Conservation (phyloP, 2,888 invertebrate genomes). For the Stenolophus ochropezus region DNA sequence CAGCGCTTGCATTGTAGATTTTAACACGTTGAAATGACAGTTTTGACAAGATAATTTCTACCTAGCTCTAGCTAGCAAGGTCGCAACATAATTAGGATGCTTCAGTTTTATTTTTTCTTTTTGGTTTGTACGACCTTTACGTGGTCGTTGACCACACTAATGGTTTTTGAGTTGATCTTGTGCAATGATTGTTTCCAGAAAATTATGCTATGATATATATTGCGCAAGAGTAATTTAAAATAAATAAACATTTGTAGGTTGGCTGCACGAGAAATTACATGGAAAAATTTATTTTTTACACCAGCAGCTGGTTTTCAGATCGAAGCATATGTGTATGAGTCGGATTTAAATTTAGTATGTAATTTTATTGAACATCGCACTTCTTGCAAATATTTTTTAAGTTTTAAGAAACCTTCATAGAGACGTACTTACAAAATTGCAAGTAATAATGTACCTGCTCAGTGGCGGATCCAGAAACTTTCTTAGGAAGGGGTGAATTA, state of each 20-base stretch:
- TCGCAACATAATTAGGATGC: constrained; percentile 17
- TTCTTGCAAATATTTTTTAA: too few relatives aligned
- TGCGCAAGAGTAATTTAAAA: constrained; percentile 3
- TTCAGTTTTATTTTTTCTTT: constrained; percentile 37
- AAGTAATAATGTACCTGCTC: too few relatives aligned
- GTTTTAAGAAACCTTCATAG: too few relatives aligned
- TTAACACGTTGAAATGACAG: neutral
- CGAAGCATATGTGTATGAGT: too few relatives aligned
- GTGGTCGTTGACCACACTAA: constrained; percentile 28
- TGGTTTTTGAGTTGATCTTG: constrained; percentile 35
- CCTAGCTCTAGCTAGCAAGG: neutral
- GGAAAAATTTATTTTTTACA: too few relatives aligned
- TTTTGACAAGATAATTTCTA: constrained; percentile 38
- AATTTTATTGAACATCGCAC: too few relatives aligned
- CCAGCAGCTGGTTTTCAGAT: too few relatives aligned
- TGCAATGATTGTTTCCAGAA: constrained; percentile 20
- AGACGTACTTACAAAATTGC: too few relatives aligned
- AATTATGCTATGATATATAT: neutral
- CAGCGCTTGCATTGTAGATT: neutral
- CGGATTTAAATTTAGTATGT: too few relatives aligned
- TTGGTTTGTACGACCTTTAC: constrained; percentile 16
- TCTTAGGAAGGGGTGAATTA: too few relatives aligned
- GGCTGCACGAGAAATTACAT: neutral
- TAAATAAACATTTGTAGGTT: neutral
- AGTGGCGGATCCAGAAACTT: too few relatives aligned